Evolutionary conservation across 2,113 vertebrate genomes (phyloP).

Genomic region (Chamaetylas fuelleborni): DNA sequence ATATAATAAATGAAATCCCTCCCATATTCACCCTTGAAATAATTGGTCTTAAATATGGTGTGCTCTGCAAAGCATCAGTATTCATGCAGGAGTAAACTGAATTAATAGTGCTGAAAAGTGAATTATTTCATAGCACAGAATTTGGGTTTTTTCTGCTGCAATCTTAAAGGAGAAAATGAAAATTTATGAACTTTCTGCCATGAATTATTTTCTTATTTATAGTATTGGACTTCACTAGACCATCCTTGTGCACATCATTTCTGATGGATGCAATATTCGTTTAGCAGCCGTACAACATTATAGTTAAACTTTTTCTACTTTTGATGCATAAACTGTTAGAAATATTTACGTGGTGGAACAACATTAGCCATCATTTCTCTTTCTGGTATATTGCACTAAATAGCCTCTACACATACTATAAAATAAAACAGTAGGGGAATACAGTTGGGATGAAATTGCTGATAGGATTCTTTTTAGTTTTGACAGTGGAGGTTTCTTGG

Average conservation of each 20-base stretch:
- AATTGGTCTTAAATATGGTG: neutral
- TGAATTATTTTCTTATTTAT: conserved; percentile 8
- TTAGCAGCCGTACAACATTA: neutral
- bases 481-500: neutral
- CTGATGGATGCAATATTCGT: neutral
- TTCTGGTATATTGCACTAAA: neutral
- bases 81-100: neutral
- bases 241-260: neutral
- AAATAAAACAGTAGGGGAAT: neutral
- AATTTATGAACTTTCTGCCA: neutral
- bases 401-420: neutral
- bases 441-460: neutral
- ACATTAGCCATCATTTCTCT: neutral
- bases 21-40: neutral
- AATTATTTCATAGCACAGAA: neutral
- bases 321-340: conserved; percentile 9
- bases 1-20: neutral
- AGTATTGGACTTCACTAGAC: neutral
- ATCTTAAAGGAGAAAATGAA: neutral
- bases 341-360: neutral
- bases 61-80: neutral
- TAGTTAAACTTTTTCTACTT: neutral
- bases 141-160: neutral
- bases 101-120: neutral
- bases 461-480: neutral